phyloP scores from a whole-genome alignment of 2,113 vertebrate genomes.

The Jaculus jaculus region DNA sequence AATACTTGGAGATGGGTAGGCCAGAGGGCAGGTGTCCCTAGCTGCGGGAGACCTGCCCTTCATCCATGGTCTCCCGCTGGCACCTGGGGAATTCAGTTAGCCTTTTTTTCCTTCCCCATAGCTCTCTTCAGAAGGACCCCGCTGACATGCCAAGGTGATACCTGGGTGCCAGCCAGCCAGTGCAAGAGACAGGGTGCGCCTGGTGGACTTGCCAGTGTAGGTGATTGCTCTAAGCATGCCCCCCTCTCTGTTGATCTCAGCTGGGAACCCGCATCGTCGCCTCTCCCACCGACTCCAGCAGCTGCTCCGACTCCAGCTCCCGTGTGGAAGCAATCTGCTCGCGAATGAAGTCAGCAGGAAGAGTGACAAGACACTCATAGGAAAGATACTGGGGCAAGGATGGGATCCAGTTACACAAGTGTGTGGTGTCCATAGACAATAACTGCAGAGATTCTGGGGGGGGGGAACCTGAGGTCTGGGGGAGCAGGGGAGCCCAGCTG shows the following conservation, averaged over 20 bases:
- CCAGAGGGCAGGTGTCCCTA: accelerated
- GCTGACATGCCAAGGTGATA: accelerated
- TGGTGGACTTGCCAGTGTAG: accelerated
- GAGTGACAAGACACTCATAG: neutral
- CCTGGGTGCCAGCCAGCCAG: no score
- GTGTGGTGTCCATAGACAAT: neutral
- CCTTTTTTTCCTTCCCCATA: neutral
- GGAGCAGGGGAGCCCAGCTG: no score
- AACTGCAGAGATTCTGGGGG: neutral
- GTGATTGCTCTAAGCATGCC: accelerated
- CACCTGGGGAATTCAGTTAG: no score
- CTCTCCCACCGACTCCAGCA: accelerated
- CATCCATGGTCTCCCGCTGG: neutral
- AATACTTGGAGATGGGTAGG: neutral
- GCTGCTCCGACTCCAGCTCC: neutral
- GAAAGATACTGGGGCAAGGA: neutral
- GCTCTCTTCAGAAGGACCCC: neutral
- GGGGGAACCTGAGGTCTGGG: neutral
- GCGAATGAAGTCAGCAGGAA: neutral
- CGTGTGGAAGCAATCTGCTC: neutral
- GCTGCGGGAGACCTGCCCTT: neutral
- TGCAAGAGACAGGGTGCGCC: neutral
- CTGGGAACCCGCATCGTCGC: accelerated
- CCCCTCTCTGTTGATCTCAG: no score
- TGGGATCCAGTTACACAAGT: neutral